A percentile compares a stretch with the other conserved stretches of the same genome.
These are phyloP conservation scores for Apamea monoglypha DNA, from an alignment of 2,888 invertebrate species.

Conservation along the genomic window DNA sequence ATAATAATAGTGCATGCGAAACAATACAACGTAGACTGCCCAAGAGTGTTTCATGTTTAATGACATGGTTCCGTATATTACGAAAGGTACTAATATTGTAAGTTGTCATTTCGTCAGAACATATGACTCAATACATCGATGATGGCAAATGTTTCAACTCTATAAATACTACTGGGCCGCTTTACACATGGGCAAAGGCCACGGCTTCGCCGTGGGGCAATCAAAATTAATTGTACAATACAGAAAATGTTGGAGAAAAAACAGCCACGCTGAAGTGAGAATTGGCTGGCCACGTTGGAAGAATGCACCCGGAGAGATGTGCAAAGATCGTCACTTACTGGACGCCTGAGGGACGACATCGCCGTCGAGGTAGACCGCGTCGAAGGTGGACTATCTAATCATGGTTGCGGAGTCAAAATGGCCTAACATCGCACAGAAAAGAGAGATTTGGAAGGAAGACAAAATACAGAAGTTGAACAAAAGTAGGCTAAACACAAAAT, in stretches of 20 bases:
- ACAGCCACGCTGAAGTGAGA: too few relatives aligned
- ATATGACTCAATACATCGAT: neutral
- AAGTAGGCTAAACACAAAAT: too few relatives aligned
- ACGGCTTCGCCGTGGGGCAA: neutral
- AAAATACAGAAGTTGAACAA: too few relatives aligned
- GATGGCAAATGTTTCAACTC: neutral
- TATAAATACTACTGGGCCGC: neutral
- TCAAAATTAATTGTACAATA: neutral
- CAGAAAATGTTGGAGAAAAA: neutral
- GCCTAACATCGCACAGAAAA: neutral
- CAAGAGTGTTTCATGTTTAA: slow-evolving; percentile 29
- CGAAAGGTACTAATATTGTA: neutral
- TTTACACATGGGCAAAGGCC: neutral
- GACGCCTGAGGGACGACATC: neutral
- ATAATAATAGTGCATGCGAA: slow-evolving; percentile 69
- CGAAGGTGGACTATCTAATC: neutral
- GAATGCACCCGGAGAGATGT: too few relatives aligned
- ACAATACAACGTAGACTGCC: slow-evolving; percentile 64
- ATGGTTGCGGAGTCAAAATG: neutral
- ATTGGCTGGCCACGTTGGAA: too few relatives aligned
- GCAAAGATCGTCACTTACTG: too few relatives aligned
- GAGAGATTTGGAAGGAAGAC: neutral
- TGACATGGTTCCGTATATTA: slow-evolving; percentile 46
- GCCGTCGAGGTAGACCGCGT: neutral
- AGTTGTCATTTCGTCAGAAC: neutral